Evolutionary conservation across 2,888 invertebrate species (phyloP), one percentile per base, ranked within the genome.

Genomic region (Melipona bicolor): DNA sequence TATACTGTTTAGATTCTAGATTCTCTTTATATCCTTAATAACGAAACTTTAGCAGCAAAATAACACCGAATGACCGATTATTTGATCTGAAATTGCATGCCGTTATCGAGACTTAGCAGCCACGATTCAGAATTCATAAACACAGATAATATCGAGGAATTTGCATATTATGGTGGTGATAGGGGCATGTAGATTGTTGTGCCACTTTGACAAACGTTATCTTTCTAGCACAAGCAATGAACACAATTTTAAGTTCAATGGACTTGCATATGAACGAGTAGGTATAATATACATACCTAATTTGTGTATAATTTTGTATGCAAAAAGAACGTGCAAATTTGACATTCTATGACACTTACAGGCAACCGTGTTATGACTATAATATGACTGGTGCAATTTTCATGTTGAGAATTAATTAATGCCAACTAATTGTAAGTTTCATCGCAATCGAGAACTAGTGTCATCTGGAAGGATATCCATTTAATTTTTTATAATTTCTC

Each of bases 151-250:
- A 19, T 69, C 15, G 6, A 36, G 19, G 17, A 43, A 81, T 81
- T 81, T 80, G 69, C 81, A 81, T 81, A 56, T 69, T 73, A 19
- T 36, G 49, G 6, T 17, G 62, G 19, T 27, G 80, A 80, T 80
- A 73, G 54, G 68, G 81, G 69, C 36, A 43, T n/a, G 19, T 21
- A 24, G 52, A 27, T 62, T 56, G 61, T 52, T 24, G 49, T 50
- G 56, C 36, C 64, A 24, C 50, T 74, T 73, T 17, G 56, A 27
- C 36, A 17, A n/a, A 36, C 19, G 61, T 62, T 73, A 81, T 79
- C 80, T 73, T 56, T 27, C 49, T 50, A 21, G 56, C 61, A 49
- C 19, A 2, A 50, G 67, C 59, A 19, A 49, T 21, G 69, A 52
- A 17, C 36, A 32, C 68, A 79, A 81, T 81, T 74, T 62, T 50